phyloP scores from a whole-genome alignment of 23 tunicate genomes.

The Trididemnum miniatum region DNA sequence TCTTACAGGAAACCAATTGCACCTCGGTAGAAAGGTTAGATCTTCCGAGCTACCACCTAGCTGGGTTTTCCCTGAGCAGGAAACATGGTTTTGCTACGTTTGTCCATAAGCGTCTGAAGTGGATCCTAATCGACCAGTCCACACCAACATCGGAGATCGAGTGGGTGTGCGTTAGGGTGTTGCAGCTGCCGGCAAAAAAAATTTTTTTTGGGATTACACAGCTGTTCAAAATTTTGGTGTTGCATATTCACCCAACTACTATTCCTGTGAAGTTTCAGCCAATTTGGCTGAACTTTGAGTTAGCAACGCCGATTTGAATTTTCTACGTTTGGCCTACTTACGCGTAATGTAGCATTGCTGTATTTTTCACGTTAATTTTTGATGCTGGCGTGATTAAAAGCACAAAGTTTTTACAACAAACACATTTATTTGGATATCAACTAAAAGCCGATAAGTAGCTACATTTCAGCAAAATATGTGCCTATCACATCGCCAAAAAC shows the following conservation, averaged over 20 bases:
- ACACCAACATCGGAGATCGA: too few species aligned
- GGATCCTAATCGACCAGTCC: too few species aligned
- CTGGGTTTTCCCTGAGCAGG: too few species aligned
- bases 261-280: not conserved
- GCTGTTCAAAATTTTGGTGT: not conserved
- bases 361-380: not conserved
- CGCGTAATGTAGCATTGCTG: not conserved
- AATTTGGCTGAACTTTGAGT: not conserved
- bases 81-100: too few species aligned
- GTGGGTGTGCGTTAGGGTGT: too few species aligned
- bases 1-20: too few species aligned
- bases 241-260: not conserved
- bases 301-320: not conserved
- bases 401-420: not conserved
- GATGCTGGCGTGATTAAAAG: not conserved
- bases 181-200: too few species aligned
- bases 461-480: not conserved
- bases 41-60: too few species aligned
- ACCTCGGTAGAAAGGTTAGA: too few species aligned
- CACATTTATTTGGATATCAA: not conserved
- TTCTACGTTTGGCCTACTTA: not conserved
- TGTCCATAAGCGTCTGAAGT: too few species aligned
- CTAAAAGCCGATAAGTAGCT: not conserved
- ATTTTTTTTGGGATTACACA: not conserved
- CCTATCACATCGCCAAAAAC: not conserved